Base-by-base conservation (phyloP, 2,888 invertebrate genomes). In the Ormyrus pomaceus region DNA sequence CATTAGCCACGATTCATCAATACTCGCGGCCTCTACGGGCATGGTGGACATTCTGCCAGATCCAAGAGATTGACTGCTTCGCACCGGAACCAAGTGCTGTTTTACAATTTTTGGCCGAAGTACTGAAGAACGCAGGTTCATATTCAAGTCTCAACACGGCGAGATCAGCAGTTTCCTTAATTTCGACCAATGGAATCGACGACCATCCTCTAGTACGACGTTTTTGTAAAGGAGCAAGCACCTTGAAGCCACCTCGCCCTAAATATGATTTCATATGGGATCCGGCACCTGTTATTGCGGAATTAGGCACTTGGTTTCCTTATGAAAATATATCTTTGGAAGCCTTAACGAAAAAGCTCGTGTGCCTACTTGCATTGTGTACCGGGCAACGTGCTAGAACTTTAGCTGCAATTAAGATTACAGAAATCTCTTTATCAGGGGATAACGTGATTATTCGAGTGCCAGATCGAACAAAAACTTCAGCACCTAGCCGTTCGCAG, bases 1-100 rank as follows among this genome's bases (percentile, higher is more conserved):
- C 77, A 0, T 4, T 74, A 6, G 2, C 59, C 8, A 81, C 78
- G 3, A 48, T 74, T 6, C 75, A 75, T 19, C 74, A 81, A 59
- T 81, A 51, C 11, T 34, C 51, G 34, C 48, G 11, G 13, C 51
- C 51, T 34, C 46, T 69, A 51, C 58, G 34, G 11, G 19, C 34
- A 1, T 77, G 70, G 70, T 70, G 70, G 61, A 48, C 66, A 19
- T 75, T 56, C 58, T 66, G 51, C 1, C 46, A 53, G 9, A 53
- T 6, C 6, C 6, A 53, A 53, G 6, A 6, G 53, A 9, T 53
- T 7, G 6, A 6, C 7, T 7, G 7, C 7, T 53, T 53, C 53
- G 9, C 6, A 7, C 53, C 53, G 9, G 9, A 53, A 53, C 6
- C 9, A 53, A 53, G 9, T 9, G 53, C 6, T 7, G 53, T 53